Conservation (phyloP, 2,797 vertebrate genomes). For the Sebastes iracundus region DNA sequence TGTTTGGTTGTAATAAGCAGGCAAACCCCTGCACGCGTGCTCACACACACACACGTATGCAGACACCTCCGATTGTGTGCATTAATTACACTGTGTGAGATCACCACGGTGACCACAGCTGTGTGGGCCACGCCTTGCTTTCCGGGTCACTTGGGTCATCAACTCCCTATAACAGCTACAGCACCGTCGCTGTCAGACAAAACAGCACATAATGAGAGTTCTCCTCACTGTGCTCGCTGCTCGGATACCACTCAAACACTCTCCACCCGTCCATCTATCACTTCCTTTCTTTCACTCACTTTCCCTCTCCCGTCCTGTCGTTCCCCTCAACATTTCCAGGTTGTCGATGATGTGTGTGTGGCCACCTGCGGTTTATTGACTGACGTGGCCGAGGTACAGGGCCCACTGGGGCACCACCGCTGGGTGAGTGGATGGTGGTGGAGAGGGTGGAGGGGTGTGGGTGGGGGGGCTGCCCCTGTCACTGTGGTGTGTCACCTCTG, state of each 20-base stretch:
- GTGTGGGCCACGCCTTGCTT: slow-evolving; percentile 89
- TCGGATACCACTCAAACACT: slow-evolving; percentile 56
- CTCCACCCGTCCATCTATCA: slow-evolving; percentile 61
- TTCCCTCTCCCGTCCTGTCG: slow-evolving; percentile 22
- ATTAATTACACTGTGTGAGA: slow-evolving; percentile 99
- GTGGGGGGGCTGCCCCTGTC: slow-evolving; percentile 63
- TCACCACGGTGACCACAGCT: slow-evolving; percentile 97
- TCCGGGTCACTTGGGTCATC: slow-evolving; percentile 85
- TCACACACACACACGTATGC: slow-evolving; percentile 64
- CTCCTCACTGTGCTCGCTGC: slow-evolving; percentile 45
- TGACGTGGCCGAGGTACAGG: slow-evolving; percentile 60
- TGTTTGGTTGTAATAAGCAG: slow-evolving; percentile 99
- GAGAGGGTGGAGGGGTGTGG: slow-evolving; percentile 37
- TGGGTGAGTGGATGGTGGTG: slow-evolving; percentile 66
- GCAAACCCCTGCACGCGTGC: slow-evolving; percentile 84
- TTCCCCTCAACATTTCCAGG: slow-evolving; percentile 39
- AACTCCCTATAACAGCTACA: slow-evolving; percentile 62
- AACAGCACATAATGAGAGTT: slow-evolving; percentile 74
- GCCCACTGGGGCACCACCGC: slow-evolving; percentile 65
- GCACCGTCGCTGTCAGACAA: slow-evolving; percentile 66
- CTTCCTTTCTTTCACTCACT: slow-evolving; percentile 53
- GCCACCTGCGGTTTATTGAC: slow-evolving; percentile 71
- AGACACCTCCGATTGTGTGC: slow-evolving; percentile 88
- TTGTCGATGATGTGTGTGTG: slow-evolving; percentile 25
- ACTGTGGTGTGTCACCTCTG: slow-evolving; percentile 75